Percentiles rank a stretch among this genome's conserved stretches.
Evolutionary conservation across 2,888 invertebrate species (phyloP).

Genomic region (Erebia ligea): DNA sequence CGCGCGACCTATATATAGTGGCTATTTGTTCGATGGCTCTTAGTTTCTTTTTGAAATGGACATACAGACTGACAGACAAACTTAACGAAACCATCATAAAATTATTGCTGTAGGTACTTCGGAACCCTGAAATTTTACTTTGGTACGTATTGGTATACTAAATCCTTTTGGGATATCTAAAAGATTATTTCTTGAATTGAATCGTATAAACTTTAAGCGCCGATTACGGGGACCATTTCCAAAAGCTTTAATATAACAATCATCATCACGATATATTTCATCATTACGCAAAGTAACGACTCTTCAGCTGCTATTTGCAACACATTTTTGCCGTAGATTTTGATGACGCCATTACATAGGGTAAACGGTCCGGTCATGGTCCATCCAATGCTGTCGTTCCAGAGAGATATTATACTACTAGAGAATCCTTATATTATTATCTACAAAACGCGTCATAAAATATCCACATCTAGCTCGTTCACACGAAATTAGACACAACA

Average conservation of each 20-base stretch:
- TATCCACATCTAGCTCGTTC: too few relatives aligned
- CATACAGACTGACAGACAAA: too few relatives aligned
- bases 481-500: too few relatives aligned
- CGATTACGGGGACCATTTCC: background rate
- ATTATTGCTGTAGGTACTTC: too few relatives aligned
- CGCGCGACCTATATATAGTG: too few relatives aligned
- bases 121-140: background rate
- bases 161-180: background rate
- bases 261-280: constrained; percentile 44
- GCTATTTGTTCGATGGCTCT: too few relatives aligned
- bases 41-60: too few relatives aligned
- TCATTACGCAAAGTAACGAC: constrained; percentile 49
- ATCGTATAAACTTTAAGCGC: constrained; percentile 12
- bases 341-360: constrained; percentile 72
- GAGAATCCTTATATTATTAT: background rate
- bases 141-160: background rate
- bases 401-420: background rate
- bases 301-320: constrained; percentile 61
- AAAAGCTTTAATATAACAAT: constrained; percentile 34
- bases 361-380: constrained; percentile 65
- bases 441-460: too few relatives aligned
- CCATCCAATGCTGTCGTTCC: constrained; percentile 65
- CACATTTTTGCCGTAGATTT: constrained; percentile 75
- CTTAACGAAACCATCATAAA: too few relatives aligned
- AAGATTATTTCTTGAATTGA: background rate